Evolutionary conservation across 1,140 invertebrate genomes (phyloP).

Genomic region (Mizuhopecten yessoensis): DNA sequence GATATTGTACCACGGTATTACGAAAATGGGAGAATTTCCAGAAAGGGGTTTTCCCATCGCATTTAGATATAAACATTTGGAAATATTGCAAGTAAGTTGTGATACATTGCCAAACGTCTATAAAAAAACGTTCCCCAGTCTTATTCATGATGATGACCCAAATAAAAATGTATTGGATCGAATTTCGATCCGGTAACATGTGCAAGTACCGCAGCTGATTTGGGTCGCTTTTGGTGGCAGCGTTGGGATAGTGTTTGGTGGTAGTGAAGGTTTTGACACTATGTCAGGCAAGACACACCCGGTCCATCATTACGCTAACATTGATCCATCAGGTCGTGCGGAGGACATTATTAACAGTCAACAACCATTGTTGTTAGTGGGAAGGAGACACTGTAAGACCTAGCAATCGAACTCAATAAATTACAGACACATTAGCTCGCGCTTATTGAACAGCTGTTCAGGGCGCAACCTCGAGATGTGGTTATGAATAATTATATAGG

Average conservation of each 20-base stretch:
- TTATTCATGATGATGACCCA: slow-evolving; percentile 6
- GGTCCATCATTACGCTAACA: slow-evolving; percentile 37
- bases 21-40: slow-evolving; percentile 6
- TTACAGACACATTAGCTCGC: slow-evolving; percentile 37
- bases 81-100: not conserved
- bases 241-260: not conserved
- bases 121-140: not conserved
- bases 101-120: slow-evolving; percentile 24
- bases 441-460: slow-evolving; percentile 37
- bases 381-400: not conserved
- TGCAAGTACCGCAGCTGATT: not conserved
- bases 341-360: slow-evolving; percentile 38
- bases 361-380: slow-evolving; percentile 23
- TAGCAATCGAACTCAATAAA: slow-evolving; percentile 34
- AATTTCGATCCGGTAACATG: slow-evolving; percentile 26
- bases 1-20: not conserved
- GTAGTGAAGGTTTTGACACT: not conserved
- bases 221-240: not conserved
- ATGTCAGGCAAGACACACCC: slow-evolving; percentile 7
- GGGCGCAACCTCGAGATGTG: not conserved
- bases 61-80: slow-evolving; percentile 29
- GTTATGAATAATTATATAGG: slow-evolving; percentile 34
- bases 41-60: not conserved
- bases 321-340: slow-evolving; percentile 19
- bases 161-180: not conserved